Conservation (phyloP, 2,797 vertebrate genomes). For the Moxostoma hubbsi region DNA sequence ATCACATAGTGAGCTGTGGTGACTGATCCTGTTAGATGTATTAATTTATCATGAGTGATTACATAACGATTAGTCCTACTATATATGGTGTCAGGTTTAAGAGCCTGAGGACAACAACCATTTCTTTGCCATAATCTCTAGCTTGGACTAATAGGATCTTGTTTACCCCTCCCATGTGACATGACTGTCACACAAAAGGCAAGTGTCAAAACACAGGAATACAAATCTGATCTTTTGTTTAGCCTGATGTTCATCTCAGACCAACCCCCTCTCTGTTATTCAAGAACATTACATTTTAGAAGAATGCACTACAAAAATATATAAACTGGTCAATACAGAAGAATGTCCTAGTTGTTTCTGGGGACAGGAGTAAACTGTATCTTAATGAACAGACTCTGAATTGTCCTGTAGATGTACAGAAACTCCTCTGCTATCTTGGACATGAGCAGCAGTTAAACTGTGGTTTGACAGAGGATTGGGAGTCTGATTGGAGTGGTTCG, state of each 20-base stretch:
- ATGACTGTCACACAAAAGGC: conserved; percentile 51
- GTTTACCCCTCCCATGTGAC: conserved; percentile 47
- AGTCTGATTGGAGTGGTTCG: conserved; percentile 6
- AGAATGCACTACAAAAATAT: conserved; percentile 3
- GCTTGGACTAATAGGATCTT: conserved; percentile 85
- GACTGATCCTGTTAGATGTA: background rate
- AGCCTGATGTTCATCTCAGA: conserved; percentile 4
- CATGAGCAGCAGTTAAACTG: conserved; percentile 7
- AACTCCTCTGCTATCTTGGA: conserved; percentile 18
- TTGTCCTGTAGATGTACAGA: background rate
- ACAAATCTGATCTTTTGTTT: conserved; percentile 49
- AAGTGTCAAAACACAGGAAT: conserved; percentile 67
- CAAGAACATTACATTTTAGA: conserved; percentile 11
- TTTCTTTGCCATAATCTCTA: conserved; percentile 79
- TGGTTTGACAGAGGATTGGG: conserved; percentile 1
- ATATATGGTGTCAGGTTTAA: conserved; percentile 59
- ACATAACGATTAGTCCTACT: conserved; percentile 28
- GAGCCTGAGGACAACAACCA: conserved; percentile 68
- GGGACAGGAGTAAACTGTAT: conserved; percentile 1
- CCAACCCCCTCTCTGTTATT: background rate
- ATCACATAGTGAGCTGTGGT: background rate
- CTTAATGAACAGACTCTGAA: conserved; percentile 18
- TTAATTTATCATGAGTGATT: conserved; percentile 22
- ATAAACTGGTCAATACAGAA: conserved; percentile 19
- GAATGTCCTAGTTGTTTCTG: background rate